phyloP scores from a whole-genome alignment of 2,888 invertebrate genomes.

The Oscheius sp. region DNA sequence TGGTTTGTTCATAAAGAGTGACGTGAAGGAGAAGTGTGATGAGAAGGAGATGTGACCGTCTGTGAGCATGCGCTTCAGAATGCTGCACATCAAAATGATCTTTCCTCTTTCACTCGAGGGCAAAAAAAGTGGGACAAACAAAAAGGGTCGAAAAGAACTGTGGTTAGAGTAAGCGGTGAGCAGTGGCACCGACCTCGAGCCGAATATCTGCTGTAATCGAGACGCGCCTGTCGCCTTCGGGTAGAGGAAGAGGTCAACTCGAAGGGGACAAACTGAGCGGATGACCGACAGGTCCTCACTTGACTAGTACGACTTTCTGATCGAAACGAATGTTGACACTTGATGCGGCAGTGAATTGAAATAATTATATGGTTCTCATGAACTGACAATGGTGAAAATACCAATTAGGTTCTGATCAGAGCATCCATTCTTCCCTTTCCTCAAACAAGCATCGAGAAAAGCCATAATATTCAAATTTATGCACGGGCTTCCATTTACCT shows the following conservation, averaged over 20 bases:
- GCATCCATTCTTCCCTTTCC: background rate
- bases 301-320: background rate
- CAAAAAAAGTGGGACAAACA: too few relatives aligned
- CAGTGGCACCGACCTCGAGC: background rate
- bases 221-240: conserved; percentile 30
- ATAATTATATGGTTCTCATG: too few relatives aligned
- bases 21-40: too few relatives aligned
- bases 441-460: background rate
- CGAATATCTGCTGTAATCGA: conserved; percentile 31
- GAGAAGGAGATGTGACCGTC: too few relatives aligned
- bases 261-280: background rate
- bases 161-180: background rate
- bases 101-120: too few relatives aligned
- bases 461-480: background rate
- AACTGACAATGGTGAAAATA: background rate
- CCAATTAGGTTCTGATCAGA: conserved; percentile 4
- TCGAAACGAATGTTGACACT: background rate
- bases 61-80: too few relatives aligned
- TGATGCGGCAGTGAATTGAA: conserved; percentile 1
- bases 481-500: background rate
- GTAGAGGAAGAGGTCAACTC: conserved; percentile 2
- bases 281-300: background rate
- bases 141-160: background rate
- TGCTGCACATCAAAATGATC: too few relatives aligned
- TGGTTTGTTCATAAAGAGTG: too few relatives aligned